Evolutionary conservation across 1,140 invertebrate species (phyloP).

Genomic region (Cyclina sinensis): DNA sequence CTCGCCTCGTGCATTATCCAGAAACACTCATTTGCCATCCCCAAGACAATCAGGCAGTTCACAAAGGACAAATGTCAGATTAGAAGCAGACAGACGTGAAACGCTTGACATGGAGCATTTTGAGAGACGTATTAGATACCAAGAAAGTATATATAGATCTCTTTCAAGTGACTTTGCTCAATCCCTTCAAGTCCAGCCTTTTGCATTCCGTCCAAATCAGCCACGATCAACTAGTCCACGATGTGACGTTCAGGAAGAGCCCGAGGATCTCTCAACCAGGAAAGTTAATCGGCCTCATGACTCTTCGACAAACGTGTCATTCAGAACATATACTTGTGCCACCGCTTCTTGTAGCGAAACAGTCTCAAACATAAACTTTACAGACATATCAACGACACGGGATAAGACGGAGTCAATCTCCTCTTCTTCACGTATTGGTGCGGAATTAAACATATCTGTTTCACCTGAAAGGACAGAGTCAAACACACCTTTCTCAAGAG

Average conservation of each 20-base stretch:
- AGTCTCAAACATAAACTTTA: too few species aligned
- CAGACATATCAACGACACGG: too few species aligned
- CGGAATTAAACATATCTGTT: too few species aligned
- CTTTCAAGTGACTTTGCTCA: slow-evolving; percentile 37
- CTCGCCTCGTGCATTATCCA: not conserved
- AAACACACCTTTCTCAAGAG: too few species aligned
- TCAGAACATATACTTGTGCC: too few species aligned
- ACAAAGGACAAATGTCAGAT: not conserved
- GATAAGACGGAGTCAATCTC: too few species aligned
- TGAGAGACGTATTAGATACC: not conserved
- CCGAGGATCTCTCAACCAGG: slow-evolving; percentile 48
- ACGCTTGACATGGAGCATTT: not conserved
- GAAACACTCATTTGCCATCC: not conserved
- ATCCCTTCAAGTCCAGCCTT: not conserved
- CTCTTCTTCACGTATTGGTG: too few species aligned
- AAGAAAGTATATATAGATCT: not conserved
- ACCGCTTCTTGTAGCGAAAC: too few species aligned
- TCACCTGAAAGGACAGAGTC: too few species aligned
- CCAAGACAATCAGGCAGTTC: not conserved
- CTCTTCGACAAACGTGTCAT: not conserved
- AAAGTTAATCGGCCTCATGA: not conserved
- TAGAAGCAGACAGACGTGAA: not conserved
- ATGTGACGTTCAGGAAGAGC: slow-evolving; percentile 11
- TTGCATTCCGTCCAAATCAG: not conserved
- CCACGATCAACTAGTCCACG: not conserved